Percentiles rank a stretch among this genome's conserved stretches.
Evolutionary conservation across 1,140 invertebrate species (phyloP).

Genomic region (Macrostomum lignano): DNA sequence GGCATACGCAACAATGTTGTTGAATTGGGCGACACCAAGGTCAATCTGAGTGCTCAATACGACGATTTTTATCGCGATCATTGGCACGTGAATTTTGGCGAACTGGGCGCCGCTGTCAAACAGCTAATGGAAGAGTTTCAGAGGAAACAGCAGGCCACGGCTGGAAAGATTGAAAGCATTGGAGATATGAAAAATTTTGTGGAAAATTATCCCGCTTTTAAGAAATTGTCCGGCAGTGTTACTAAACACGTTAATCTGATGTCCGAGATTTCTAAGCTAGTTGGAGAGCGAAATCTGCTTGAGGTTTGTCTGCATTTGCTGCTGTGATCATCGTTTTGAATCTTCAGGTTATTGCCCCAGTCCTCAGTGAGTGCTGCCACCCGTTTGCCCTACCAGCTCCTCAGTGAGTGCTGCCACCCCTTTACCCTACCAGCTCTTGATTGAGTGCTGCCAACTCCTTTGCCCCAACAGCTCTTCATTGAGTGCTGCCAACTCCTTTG

Average conservation of each 20-base stretch:
- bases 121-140: conserved; percentile 89
- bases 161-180: conserved; percentile 52
- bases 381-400: no score
- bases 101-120: conserved; percentile 88
- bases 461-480: no score
- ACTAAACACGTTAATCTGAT: conserved; percentile 84
- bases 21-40: conserved; percentile 45
- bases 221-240: conserved; percentile 92
- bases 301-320: no score
- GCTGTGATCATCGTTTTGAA: no score
- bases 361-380: no score
- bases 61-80: conserved; percentile 95
- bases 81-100: conserved; percentile 80
- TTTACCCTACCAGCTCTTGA: no score
- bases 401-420: no score
- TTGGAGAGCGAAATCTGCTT: not conserved
- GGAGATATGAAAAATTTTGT: conserved; percentile 95
- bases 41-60: conserved; percentile 61
- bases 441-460: no score
- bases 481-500: no score
- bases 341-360: no score
- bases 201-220: conserved; percentile 88
- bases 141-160: conserved; percentile 57
- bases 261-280: conserved; percentile 48
- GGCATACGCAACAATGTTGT: conserved; percentile 80